Conservation (phyloP, 2,888 invertebrate genomes). For the Scrobipalpa costella region DNA sequence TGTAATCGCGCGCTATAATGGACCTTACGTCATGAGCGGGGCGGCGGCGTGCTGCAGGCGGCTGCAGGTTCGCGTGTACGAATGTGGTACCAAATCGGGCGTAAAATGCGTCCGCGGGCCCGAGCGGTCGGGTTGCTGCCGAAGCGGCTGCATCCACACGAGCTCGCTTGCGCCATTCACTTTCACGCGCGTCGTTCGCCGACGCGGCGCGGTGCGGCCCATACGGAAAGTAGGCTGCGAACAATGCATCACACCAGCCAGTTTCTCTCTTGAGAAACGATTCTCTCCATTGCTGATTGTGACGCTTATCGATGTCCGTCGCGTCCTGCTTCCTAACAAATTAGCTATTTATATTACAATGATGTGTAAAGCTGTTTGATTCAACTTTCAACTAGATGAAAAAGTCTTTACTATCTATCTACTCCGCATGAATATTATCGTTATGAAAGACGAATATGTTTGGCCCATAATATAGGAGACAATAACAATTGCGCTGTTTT, state of each 20-base stretch:
- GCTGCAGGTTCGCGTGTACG: slow-evolving; percentile 61
- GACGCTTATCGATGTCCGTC: slow-evolving; percentile 46
- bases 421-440: no score
- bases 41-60: slow-evolving; percentile 31
- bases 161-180: slow-evolving; percentile 72
- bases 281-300: slow-evolving; percentile 52
- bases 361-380: background rate
- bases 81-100: slow-evolving; percentile 63
- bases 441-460: no score
- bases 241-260: slow-evolving; percentile 65
- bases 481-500: no score
- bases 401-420: background rate
- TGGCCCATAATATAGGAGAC: no score
- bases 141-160: slow-evolving; percentile 37
- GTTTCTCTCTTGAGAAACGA: slow-evolving; percentile 75
- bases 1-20: slow-evolving; percentile 34
- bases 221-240: slow-evolving; percentile 74
- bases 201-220: slow-evolving; percentile 42
- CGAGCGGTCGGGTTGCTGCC: slow-evolving; percentile 48
- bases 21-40: slow-evolving; percentile 38
- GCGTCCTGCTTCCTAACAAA: slow-evolving; percentile 27
- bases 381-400: background rate
- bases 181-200: slow-evolving; percentile 61
- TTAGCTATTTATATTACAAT: background rate
- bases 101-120: slow-evolving; percentile 61